Evolutionary conservation across 2,797 vertebrate genomes (phyloP), one percentile per base, ranked within the genome.

Genomic region (Micromesistius poutassou): DNA sequence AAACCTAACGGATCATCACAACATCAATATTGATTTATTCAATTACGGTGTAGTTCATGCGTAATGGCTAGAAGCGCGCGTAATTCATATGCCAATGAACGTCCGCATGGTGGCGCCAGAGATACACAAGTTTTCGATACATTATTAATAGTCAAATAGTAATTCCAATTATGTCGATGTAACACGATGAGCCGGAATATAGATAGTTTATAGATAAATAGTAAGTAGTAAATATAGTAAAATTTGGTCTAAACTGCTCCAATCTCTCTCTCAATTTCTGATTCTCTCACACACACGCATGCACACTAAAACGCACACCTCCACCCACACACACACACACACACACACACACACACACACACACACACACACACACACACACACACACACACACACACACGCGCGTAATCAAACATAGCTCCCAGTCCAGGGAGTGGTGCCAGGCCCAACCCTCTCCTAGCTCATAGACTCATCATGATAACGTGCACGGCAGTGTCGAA

Each of bases 81-180:
- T 38, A 13, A 50, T 22, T 50, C 6, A 1, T 50, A 62, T n/a
- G 55, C n/a, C 62, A 4, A 9, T 68, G 8, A 28, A 68, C n/a
- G 25, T 68, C 89, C 89, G 87, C 86, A 82, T 2, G 87, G 81
- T 81, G 88, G 87, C 8, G 80, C 81, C 75, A 78, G 75, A 25
- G 71, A 66, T 46, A 72, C 46, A 86, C 70, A 6, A 62, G 12
- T 19, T 22, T 19, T 1, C 13, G 1, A 31, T 71, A 25, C 7
- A 10, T 9, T 14, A 28, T 9, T 14, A 71, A 71, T 71, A 30
- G 55, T 68, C 62, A 28, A n/a, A 68, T 28, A 68, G 10, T 0
- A 68, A 68, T 7, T 68, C n/a, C 3, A 3, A 68, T 68, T 25
- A 68, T 68, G 62, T 10, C 28, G n/a, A 62, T 62, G 5, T 62